Evolutionary conservation across 2,797 vertebrate species (phyloP).

Genomic region (Crenuchus spilurus): DNA sequence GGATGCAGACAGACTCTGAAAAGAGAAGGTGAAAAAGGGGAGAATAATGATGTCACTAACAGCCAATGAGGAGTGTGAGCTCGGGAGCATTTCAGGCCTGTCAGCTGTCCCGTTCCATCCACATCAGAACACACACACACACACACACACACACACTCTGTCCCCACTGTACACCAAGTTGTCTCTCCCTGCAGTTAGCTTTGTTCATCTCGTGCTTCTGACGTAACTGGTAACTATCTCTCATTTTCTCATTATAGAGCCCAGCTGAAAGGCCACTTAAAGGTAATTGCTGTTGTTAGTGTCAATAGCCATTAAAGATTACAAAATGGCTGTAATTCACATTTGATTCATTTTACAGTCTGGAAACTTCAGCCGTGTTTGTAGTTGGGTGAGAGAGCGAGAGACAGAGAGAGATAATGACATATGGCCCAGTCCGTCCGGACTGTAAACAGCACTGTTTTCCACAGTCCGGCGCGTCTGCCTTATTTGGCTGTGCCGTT

Average conservation of each 20-base stretch:
- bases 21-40: slow-evolving; percentile 69
- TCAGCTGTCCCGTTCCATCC: slow-evolving; percentile 70
- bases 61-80: slow-evolving; percentile 74
- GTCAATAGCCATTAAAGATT: slow-evolving; percentile 28
- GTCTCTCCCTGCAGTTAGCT: slow-evolving; percentile 22
- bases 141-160: slow-evolving; percentile 6
- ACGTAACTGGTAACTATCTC: slow-evolving; percentile 13
- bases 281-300: slow-evolving; percentile 22
- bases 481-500: slow-evolving; percentile 65
- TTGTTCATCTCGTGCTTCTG: slow-evolving; percentile 4
- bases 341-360: slow-evolving; percentile 13
- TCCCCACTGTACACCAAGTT: slow-evolving; percentile 4
- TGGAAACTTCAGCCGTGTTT: slow-evolving; percentile 3
- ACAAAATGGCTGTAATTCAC: slow-evolving; percentile 12
- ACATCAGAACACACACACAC: slow-evolving; percentile 47
- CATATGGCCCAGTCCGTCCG: slow-evolving; percentile 55
- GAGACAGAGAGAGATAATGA: slow-evolving; percentile 44
- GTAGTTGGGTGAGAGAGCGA: not conserved
- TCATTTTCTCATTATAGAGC: slow-evolving; percentile 11
- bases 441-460: slow-evolving; percentile 64
- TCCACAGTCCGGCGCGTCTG: slow-evolving; percentile 51
- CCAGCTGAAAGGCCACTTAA: slow-evolving; percentile 27
- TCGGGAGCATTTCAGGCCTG: slow-evolving; percentile 66
- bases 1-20: slow-evolving; percentile 46
- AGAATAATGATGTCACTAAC: slow-evolving; percentile 81